Percentiles rank a stretch among this genome's conserved stretches.
Conservation (phyloP, 2,888 invertebrate genomes). For the Cosmia trapezina region DNA sequence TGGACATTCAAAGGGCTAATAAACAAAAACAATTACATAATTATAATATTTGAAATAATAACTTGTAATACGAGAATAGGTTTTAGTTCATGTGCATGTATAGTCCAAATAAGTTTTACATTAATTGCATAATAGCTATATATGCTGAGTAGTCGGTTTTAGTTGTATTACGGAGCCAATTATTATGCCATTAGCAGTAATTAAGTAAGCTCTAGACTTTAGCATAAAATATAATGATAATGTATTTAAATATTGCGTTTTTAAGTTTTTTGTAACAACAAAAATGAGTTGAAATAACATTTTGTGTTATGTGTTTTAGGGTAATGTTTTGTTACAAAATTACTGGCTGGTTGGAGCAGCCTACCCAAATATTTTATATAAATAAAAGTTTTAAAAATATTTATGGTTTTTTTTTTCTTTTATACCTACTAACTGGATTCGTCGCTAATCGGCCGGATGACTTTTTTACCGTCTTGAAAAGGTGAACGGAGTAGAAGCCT, state of each 20-base stretch:
- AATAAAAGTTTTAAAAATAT: slow-evolving; percentile 62
- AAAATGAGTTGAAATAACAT: slow-evolving; percentile 51
- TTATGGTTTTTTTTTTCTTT: neutral
- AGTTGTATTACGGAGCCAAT: slow-evolving; percentile 56
- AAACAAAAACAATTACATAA: slow-evolving; percentile 38
- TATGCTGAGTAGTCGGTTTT: slow-evolving; percentile 52
- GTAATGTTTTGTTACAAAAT: slow-evolving; percentile 66
- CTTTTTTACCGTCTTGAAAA: too few relatives aligned
- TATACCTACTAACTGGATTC: neutral
- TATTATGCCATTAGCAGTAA: slow-evolving; percentile 64
- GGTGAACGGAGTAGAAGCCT: too few relatives aligned
- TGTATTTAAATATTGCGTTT: slow-evolving; percentile 56
- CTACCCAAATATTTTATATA: slow-evolving; percentile 67
- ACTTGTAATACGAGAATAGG: slow-evolving; percentile 40
- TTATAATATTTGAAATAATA: slow-evolving; percentile 28
- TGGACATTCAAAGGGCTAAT: neutral
- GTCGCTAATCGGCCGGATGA: neutral
- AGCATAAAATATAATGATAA: slow-evolving; percentile 42
- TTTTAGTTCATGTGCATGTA: slow-evolving; percentile 34
- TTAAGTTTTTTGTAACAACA: slow-evolving; percentile 43
- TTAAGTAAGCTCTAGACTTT: slow-evolving; percentile 48
- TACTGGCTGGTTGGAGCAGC: slow-evolving; percentile 42
- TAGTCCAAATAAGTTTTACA: slow-evolving; percentile 53
- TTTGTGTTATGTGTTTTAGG: slow-evolving; percentile 63
- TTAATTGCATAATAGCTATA: slow-evolving; percentile 65